Base-by-base conservation (phyloP, 1,140 invertebrate genomes). In the Cydia strobilella region DNA sequence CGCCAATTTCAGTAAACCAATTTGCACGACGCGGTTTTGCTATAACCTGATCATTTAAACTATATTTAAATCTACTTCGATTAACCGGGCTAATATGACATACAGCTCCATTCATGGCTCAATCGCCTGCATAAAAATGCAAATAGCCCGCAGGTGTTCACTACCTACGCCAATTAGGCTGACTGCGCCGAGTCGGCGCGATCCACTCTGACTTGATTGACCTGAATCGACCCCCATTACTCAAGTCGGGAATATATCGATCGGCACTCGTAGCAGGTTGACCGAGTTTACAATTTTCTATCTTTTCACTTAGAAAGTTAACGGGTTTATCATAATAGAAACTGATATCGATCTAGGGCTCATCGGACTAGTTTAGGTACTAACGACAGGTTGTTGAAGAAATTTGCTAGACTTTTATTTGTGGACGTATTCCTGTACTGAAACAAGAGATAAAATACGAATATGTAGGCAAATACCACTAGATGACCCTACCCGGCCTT, bases 91-190 rank as follows among this genome's bases (percentile, higher is more conserved):
- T 59, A 23, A 59, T 59, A 59, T 9, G 54, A 59, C 54, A 20
- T 6, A 23, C 54, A 59, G 31, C 35, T 13, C 65, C 31, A 69
- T 69, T 35, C 31, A 35, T 20, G 12, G 65, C 65, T 39, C 65
- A 69, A 39, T 63, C 18, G 63, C 12, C 31, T n/a, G 65, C 27
- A 69, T 69, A 35, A 39, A 35, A 69, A 69, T 69, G 65, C 65
- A 69, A 69, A 69, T 69, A 27, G 65, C 63, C 27, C 31, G 35
- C 65, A 69, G 65, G 65, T 69, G 65, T 27, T 12, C 25, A 18
- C 54, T 23, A 59, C 18, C 48, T 59, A 76, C 77, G 48, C 51
- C 78, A 80, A 81, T 83, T 81, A 81, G 63, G 74, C 76, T 63
- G 59, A 78, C 80, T 81, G 73, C 74, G 69, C 66, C 77, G 80